Conservation (phyloP, 2,113 vertebrate species). For the Ellobius talpinus region DNA sequence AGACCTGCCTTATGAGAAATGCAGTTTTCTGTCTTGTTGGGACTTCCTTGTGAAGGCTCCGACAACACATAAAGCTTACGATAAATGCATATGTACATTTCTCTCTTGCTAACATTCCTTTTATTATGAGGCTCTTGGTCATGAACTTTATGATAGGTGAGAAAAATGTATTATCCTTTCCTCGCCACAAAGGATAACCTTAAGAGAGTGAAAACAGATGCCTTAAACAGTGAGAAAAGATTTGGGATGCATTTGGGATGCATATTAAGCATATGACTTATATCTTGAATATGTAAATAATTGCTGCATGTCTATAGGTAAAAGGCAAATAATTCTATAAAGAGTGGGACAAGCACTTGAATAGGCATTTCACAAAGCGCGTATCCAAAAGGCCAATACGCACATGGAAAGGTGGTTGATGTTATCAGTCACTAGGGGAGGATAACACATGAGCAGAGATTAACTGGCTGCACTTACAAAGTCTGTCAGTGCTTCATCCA, state of each 20-base stretch:
- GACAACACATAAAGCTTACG: not conserved
- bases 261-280: not conserved
- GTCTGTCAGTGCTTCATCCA: not conserved
- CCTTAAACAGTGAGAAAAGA: not conserved
- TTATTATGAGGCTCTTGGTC: not conserved
- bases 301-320: not conserved
- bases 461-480: not conserved
- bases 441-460: not conserved
- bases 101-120: not conserved
- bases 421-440: not conserved
- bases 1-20: not conserved
- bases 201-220: not conserved
- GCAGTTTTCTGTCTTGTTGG: not conserved
- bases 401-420: not conserved
- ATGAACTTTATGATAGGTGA: not conserved
- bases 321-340: not conserved
- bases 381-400: not conserved
- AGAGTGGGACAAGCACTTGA: not conserved
- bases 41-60: not conserved
- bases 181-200: not conserved
- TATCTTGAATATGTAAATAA: not conserved
- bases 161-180: not conserved
- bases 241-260: not conserved
- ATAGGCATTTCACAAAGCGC: not conserved
- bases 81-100: not conserved